These are phyloP conservation scores for Limnodromus scolopaceus DNA, from an alignment of 2,797 vertebrate species.

Conservation along the genomic window DNA sequence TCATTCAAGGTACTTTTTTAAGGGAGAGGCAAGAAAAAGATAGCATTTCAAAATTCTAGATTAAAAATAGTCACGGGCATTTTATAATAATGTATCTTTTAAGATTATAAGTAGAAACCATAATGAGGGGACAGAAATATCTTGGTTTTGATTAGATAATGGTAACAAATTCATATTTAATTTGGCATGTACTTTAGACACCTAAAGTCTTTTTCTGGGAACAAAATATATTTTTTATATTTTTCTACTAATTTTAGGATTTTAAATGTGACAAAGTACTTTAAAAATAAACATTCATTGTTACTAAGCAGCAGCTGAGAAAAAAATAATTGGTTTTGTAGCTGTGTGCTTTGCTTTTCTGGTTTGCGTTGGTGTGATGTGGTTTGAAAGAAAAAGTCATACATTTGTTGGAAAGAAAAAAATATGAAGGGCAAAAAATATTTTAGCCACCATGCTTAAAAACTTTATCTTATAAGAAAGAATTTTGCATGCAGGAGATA, in stretches of 20 bases:
- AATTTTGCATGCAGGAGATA: not conserved
- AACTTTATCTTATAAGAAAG: not conserved
- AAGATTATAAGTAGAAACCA: not conserved
- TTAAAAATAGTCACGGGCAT: conserved; percentile 7
- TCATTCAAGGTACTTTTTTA: not conserved
- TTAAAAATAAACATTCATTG: conserved; percentile 26
- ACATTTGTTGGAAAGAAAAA: not conserved
- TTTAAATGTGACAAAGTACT: conserved; percentile 5
- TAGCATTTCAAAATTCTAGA: not conserved
- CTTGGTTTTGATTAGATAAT: conserved; percentile 37
- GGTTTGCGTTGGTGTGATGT: not conserved
- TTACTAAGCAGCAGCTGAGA: not conserved
- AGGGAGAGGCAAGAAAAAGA: not conserved
- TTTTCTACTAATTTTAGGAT: not conserved
- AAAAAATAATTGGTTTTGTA: not conserved
- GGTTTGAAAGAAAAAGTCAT: not conserved
- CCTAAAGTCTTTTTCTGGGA: not conserved
- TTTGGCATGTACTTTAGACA: not conserved
- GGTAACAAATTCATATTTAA: not conserved
- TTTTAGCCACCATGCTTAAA: not conserved
- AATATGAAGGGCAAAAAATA: not conserved
- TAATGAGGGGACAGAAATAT: conserved; percentile 11
- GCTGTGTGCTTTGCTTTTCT: not conserved
- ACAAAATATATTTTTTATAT: not conserved
- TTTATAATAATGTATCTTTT: not conserved